Evolutionary conservation across 2,888 invertebrate genomes (phyloP), one percentile per base, ranked within the genome.

Genomic region (Acheta domesticus): DNA sequence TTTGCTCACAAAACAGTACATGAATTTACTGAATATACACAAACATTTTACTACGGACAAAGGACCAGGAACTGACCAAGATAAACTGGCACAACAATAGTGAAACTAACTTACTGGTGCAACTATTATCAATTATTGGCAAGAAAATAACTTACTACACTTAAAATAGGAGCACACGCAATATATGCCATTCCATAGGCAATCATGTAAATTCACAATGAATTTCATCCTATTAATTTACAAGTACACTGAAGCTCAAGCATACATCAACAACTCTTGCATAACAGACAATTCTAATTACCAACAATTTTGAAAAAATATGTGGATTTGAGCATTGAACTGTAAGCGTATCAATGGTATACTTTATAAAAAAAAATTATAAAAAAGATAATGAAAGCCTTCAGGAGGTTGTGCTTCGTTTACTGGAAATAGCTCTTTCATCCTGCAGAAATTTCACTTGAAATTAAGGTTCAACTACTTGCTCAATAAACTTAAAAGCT

Each of bases 281-380:
- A 62, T 62, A 62, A 62, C 62, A 62, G n/a, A 62, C n/a, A 62
- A 19, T 62, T 62, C 14, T 62, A n/a, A 62, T n/a, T 62, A 62
- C 62, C 62, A 62, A 62, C 14, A 19, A 62, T 62, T 62, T 62
- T 62, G 16, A 62, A 62, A n/a, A 62, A 62, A 62, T 62, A 62
- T n/a, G n/a, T 19, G 62, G 11, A 11, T 62, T 62, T 62, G 62
- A 62, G 62, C 62, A 62, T 62, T 62, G 16, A 62, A 62, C 62
- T 62, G 62, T 62, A 19, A 62, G 62, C 62, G 62, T 62, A n/a
- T 62, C 62, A 62, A 62, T n/a, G n/a, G 62, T 62, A 36, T 62
- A 14, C n/a, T 62, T 62, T 62, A n/a, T 62, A 36, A 36, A 36
- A 36, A 36, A 36, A 36, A n/a, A n/a, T n/a, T n/a, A n/a, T n/a